These are phyloP conservation scores for Steromphala cineraria DNA, from an alignment of 2,888 invertebrate species.

Conservation along the genomic window DNA sequence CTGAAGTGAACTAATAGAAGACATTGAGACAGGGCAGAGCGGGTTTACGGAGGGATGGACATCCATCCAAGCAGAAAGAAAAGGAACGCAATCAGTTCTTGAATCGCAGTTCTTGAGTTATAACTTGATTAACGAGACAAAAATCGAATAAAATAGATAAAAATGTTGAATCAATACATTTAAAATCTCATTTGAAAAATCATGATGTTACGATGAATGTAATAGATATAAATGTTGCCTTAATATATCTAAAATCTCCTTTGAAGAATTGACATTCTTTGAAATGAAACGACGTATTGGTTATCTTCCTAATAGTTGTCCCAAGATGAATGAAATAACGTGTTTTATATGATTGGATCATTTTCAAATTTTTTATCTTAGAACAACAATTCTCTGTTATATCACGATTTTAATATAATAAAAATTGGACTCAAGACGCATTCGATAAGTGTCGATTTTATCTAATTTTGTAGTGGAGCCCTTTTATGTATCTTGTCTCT, in stretches of 20 bases:
- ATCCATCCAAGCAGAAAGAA: background rate
- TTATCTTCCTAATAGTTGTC: no score
- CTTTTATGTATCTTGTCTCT: no score
- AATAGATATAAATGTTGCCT: background rate
- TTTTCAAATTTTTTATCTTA: no score
- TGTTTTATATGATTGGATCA: no score
- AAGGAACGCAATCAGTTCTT: background rate
- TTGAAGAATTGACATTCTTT: background rate
- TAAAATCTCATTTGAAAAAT: background rate
- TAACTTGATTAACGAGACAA: background rate
- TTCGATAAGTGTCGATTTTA: no score
- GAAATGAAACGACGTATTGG: no score
- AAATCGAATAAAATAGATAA: slow-evolving; percentile 4
- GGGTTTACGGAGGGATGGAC: background rate
- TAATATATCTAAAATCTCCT: background rate
- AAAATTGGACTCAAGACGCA: no score
- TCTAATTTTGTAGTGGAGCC: no score
- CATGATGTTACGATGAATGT: background rate
- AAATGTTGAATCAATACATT: background rate
- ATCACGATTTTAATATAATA: no score
- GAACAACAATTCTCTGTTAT: no score
- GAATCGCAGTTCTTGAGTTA: background rate
- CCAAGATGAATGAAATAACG: no score
- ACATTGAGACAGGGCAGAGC: background rate
- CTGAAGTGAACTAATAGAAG: background rate